A percentile compares a stretch with the other conserved stretches of the same genome.
phyloP scores from a whole-genome alignment of 2,797 vertebrate species.

The Acanthis flammea region DNA sequence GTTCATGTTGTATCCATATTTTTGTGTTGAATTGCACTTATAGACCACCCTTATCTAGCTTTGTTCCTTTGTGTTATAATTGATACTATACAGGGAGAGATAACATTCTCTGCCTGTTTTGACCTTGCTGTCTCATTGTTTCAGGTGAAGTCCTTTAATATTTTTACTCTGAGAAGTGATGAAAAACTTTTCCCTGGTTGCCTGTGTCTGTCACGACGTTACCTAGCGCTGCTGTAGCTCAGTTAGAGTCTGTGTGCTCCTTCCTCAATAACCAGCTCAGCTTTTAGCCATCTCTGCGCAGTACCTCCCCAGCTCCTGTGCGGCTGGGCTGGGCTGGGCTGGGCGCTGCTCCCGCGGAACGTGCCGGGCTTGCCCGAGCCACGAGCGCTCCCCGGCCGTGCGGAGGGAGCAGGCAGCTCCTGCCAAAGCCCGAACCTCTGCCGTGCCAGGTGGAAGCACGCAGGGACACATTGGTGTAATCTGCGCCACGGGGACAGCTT shows the following conservation, averaged over 20 bases:
- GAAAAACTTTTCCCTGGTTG: not conserved
- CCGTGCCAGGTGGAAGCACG: not conserved
- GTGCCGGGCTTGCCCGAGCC: not conserved
- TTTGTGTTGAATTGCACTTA: not conserved
- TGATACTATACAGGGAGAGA: not conserved
- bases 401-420: not conserved
- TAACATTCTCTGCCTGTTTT: not conserved
- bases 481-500: not conserved
- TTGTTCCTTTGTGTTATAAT: not conserved
- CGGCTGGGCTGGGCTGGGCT: not conserved
- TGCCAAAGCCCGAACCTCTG: not conserved
- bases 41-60: not conserved
- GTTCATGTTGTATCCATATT: not conserved
- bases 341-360: rapidly evolving
- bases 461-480: not conserved
- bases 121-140: not conserved
- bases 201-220: rapidly evolving
- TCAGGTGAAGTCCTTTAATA: not conserved
- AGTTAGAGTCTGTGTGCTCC: not conserved
- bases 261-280: not conserved
- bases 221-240: not conserved
- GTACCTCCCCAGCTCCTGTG: rapidly evolving
- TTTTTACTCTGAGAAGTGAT: not conserved
- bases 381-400: rapidly evolving
- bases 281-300: not conserved